A percentile compares a stretch with the other conserved stretches of the same genome.
These are phyloP conservation scores for Physella acuta DNA, from an alignment of 1,140 invertebrate species.

Conservation along the genomic window DNA sequence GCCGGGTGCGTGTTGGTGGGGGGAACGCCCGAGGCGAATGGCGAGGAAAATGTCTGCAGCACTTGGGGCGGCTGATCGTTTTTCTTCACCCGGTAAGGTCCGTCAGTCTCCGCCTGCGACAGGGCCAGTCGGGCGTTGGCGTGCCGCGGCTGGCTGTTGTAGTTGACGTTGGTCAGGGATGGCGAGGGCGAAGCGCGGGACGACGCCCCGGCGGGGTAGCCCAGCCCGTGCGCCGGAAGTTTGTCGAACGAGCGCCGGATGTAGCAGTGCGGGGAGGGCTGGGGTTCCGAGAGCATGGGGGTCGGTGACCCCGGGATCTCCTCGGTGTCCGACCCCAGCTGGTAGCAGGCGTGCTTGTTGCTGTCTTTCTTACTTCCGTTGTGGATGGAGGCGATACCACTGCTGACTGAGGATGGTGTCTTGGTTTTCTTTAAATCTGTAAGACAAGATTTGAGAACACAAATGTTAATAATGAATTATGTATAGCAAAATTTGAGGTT, in stretches of 20 bases:
- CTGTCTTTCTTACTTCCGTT: neutral
- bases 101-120: conserved; percentile 1
- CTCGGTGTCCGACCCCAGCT: neutral
- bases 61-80: neutral
- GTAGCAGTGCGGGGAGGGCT: conserved; percentile 20
- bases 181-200: conserved; percentile 7
- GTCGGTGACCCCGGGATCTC: conserved; percentile 7
- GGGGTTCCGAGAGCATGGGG: neutral
- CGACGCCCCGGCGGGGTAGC: conserved; percentile 15
- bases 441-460: neutral
- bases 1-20: conserved; percentile 23
- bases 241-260: conserved; percentile 25
- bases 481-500: too few relatives aligned
- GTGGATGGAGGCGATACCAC: neutral
- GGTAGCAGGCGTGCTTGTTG: neutral
- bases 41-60: neutral
- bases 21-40: conserved; percentile 23
- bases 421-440: conserved; percentile 1
- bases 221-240: conserved; percentile 24
- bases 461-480: neutral
- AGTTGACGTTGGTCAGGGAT: neutral
- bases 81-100: conserved; percentile 10
- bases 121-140: conserved; percentile 4
- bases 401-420: neutral
- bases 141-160: neutral